phyloP scores from a whole-genome alignment of 35 echinoderm and acorn worm genomes.

The Amphiura filiformis region DNA sequence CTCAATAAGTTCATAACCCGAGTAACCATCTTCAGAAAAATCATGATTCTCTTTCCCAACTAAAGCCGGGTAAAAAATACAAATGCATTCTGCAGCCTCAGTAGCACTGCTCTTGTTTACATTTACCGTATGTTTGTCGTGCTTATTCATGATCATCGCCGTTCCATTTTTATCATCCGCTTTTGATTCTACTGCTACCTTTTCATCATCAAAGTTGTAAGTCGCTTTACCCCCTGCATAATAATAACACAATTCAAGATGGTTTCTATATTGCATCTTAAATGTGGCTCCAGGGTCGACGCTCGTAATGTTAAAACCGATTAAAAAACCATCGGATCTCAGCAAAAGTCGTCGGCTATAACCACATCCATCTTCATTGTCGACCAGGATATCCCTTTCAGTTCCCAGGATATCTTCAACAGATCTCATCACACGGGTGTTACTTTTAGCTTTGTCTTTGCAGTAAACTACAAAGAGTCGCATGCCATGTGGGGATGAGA shows the following conservation, averaged over 20 bases:
- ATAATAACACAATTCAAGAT: not conserved
- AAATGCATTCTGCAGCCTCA: not conserved
- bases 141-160: not conserved
- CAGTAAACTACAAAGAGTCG: constrained; percentile 24
- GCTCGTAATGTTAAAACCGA: not conserved
- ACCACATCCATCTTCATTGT: not conserved
- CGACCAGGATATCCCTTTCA: constrained; percentile 25
- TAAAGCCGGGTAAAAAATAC: no score
- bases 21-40: no score
- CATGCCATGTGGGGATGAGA: not conserved
- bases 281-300: not conserved
- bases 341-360: constrained; percentile 18
- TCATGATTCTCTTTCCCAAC: no score
- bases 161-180: not conserved
- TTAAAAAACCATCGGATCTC: constrained; percentile 15
- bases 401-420: not conserved
- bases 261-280: not conserved
- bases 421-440: not conserved
- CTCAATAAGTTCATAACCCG: no score
- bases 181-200: not conserved
- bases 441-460: not conserved
- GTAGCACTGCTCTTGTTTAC: not conserved
- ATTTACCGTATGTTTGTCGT: constrained; percentile 8
- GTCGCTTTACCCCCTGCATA: not conserved
- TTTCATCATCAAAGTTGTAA: constrained; percentile 9